phyloP scores from a whole-genome alignment of 2,113 vertebrate genomes.

The Myiozetetes cayanensis region DNA sequence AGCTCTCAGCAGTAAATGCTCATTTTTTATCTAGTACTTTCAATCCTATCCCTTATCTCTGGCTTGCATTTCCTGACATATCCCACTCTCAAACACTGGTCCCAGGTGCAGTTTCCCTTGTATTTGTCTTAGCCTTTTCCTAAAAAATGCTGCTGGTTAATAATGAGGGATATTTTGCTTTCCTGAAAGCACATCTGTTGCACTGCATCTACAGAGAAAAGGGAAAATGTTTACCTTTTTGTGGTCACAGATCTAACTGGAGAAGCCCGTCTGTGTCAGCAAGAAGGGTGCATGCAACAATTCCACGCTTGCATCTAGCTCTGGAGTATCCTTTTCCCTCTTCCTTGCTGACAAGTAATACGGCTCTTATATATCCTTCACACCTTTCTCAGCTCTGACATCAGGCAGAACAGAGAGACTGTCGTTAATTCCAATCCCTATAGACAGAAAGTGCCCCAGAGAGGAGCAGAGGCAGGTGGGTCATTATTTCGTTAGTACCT shows the following conservation, averaged over 20 bases:
- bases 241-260: background rate
- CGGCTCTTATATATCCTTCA: conserved; percentile 67
- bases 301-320: conserved; percentile 10
- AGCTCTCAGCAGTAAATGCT: background rate
- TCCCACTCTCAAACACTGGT: background rate
- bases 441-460: conserved; percentile 31
- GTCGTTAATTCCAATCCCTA: conserved; percentile 32
- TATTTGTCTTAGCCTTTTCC: background rate
- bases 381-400: conserved; percentile 66
- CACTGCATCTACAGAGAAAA: background rate
- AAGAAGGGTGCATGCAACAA: background rate
- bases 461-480: conserved; percentile 34
- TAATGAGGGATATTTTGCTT: background rate
- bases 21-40: background rate
- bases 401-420: conserved; percentile 58
- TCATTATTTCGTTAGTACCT: background rate
- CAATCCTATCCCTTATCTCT: background rate
- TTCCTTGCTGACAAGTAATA: background rate
- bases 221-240: conserved; percentile 66
- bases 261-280: conserved; percentile 9
- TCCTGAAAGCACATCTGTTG: background rate
- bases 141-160: background rate
- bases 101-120: background rate
- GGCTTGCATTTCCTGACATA: background rate
- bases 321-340: conserved; percentile 3